Evolutionary conservation across 2,113 vertebrate genomes (phyloP), one percentile per base, ranked within the genome.

Genomic region (Limnothrissa miodon): DNA sequence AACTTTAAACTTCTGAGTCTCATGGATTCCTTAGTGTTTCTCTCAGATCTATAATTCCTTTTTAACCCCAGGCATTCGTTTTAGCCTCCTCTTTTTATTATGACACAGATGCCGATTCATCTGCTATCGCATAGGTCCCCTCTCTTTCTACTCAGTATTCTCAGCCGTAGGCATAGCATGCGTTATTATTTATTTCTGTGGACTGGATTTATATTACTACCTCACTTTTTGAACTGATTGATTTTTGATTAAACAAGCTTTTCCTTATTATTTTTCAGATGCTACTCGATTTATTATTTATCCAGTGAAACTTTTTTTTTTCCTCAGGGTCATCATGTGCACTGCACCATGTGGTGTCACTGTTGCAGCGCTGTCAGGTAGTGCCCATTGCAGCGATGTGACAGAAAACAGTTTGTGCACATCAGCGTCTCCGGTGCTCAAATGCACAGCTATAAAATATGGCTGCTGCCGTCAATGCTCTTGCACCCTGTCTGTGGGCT

Each of bases 321-420:
- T 5, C 59, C 33, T 29, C 66, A 36, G 66, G 15, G 1, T 15
- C 56, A 15, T 13, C 81, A 23, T 83, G 83, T 84, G 45, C 42
- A 36, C 74, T 45, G 81, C 85, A 91, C 92, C 92, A 93, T 88
- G 90, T 86, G 91, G 89, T 88, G 92, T 90, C 92, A 85, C 90
- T 93, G 85, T 91, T 92, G 90, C 89, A 80, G 85, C 88, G 92
- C 88, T 88, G 29, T 36, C 66, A 74, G 66, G 66, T 74, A 33
- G 66, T 0, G 29, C 25, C 33, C 29, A 33, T 29, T 15, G 66
- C 66, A 74, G 10, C 29, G 66, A 29, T 74, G 66, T 74, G 66
- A 74, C 66, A 74, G 66, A 19, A 74, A 74, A 74, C 66, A 74
- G 66, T 74, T 74, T 74, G 66, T 74, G 66, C 66, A 74, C 25